Percentiles rank a stretch among this genome's conserved stretches.
These are phyloP conservation scores for Talpa occidentalis DNA, from an alignment of 2,113 vertebrate genomes.

Conservation along the genomic window DNA sequence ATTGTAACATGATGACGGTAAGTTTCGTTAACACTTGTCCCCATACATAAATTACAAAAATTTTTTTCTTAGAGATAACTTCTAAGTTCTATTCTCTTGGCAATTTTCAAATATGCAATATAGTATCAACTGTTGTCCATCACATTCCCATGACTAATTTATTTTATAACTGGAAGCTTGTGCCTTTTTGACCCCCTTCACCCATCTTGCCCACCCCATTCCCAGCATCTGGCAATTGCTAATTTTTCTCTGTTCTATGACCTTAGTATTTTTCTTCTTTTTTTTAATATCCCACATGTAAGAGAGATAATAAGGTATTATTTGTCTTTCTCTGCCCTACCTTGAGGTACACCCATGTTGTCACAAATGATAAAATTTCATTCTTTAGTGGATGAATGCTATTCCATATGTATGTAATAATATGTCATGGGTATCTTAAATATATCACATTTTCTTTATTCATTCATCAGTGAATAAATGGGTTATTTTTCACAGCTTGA, in stretches of 20 bases:
- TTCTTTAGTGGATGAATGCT: too few relatives aligned
- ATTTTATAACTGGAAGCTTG: background rate
- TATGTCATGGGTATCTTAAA: too few relatives aligned
- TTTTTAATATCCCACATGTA: background rate
- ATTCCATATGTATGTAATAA: too few relatives aligned
- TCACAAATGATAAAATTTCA: too few relatives aligned
- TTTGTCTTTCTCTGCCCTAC: background rate
- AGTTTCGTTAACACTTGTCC: background rate
- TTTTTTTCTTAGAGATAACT: background rate
- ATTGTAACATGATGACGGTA: background rate
- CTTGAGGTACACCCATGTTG: too few relatives aligned
- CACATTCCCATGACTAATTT: background rate
- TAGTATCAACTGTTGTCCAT: background rate
- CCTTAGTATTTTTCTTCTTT: background rate
- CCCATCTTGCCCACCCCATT: background rate
- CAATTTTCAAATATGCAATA: background rate
- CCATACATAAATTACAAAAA: background rate
- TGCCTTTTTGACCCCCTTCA: background rate
- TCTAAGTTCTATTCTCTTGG: background rate
- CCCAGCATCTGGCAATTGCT: background rate
- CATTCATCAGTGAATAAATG: too few relatives aligned
- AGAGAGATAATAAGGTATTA: background rate
- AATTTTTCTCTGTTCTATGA: background rate
- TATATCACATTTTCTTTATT: too few relatives aligned
- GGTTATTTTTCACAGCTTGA: too few relatives aligned